A percentile compares a stretch with the other conserved stretches of the same genome.
Evolutionary conservation across 2,797 vertebrate genomes (phyloP).

Genomic region (Alcedo quadribrachys): DNA sequence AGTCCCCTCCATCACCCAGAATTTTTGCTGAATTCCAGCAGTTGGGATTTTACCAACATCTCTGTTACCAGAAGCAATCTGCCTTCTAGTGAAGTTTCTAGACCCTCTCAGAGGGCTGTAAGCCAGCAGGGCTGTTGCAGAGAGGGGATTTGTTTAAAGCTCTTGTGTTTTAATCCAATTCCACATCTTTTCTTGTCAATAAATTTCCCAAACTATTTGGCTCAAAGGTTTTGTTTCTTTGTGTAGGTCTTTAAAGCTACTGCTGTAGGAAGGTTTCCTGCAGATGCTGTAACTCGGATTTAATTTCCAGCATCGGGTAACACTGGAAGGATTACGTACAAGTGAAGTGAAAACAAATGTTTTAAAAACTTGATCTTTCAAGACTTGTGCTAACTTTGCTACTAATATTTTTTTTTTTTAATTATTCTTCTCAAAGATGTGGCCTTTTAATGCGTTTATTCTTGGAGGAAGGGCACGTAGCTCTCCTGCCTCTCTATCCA

Average conservation of each 20-base stretch:
- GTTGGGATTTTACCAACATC: not conserved
- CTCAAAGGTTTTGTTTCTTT: not conserved
- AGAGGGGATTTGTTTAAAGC: not conserved
- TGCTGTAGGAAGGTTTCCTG: not conserved
- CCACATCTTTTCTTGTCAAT: not conserved
- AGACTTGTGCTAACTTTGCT: not conserved
- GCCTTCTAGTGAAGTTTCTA: not conserved
- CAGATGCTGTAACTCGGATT: not conserved
- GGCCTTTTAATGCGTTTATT: not conserved
- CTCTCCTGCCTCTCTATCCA: not conserved
- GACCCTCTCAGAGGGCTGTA: not conserved
- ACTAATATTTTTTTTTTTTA: not conserved
- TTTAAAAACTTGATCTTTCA: not conserved
- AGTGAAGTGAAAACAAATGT: not conserved
- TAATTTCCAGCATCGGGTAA: not conserved
- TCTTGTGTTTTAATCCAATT: not conserved
- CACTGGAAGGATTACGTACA: not conserved
- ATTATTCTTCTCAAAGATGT: accelerated
- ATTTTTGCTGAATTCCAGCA: not conserved
- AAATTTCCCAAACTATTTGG: not conserved
- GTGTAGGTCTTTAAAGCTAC: not conserved
- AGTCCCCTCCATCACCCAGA: not conserved
- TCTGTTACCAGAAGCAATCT: not conserved
- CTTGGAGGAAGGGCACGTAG: not conserved
- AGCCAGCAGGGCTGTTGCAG: not conserved